Base-by-base conservation (phyloP, 2,797 vertebrate species). In the Rhinophrynus dorsalis region DNA sequence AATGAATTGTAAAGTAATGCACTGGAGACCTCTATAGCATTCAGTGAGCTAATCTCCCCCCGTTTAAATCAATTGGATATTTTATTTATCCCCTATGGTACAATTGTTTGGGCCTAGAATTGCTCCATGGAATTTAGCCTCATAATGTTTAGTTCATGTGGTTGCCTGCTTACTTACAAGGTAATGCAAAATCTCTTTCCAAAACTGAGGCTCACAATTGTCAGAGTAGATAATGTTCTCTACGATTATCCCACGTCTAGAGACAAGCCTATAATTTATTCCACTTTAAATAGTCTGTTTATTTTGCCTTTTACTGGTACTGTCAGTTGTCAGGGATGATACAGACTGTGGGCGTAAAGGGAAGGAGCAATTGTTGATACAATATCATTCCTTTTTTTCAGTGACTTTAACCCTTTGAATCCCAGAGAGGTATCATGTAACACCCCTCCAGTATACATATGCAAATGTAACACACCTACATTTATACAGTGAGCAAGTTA, bases 221-320 rank as follows among this genome's bases (percentile, higher is more conserved):
- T 72, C 60, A 65, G 44, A 50, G 21, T 51, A 18, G 52, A 72
- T 72, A 63, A 63, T 64, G 68, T 72, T 72, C 68, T 57, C 40
- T 42, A 38, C 68, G 44, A 65, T 72, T 72, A 72, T 65, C 54
- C 68, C 44, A 58, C 61, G 24, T 65, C 52, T 58, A 48, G 24
- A 64, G 61, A 65, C 68, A 72, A 72, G 60, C 26, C 40, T 71
- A 63, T 71, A 55, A 72, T 72, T 72, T 72, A 72, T 65, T 72
- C 60, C 68, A 72, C 68, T 72, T 72, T 72, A 65, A 72, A 72
- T 72, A 58, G 68, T 72, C 60, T 65, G 47, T 69, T 69, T 62
- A 58, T 65, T 50, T 72, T 58, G 42, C 27, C 52, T 55, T 72
- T 72, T 72, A 72, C 32, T 33, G 42, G 51, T 42, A 64, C 61